A percentile compares a stretch with the other conserved stretches of the same genome.
phyloP scores from a whole-genome alignment of 2,888 invertebrate genomes.

The Eristalinus aeneus region DNA sequence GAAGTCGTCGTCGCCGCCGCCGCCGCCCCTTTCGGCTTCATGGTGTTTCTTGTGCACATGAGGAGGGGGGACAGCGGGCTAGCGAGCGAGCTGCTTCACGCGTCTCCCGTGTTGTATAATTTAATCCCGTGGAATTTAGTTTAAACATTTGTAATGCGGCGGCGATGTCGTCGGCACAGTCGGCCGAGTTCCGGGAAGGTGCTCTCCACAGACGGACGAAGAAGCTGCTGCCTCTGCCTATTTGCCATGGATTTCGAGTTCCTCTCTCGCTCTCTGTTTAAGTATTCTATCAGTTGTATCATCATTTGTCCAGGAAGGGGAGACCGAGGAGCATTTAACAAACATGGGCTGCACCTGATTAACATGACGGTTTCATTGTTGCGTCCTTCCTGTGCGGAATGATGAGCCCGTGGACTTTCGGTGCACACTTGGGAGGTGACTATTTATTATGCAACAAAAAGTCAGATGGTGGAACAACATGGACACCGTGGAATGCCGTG shows the following conservation, averaged over 20 bases:
- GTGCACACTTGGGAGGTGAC: conserved; percentile 51
- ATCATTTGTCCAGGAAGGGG: conserved; percentile 61
- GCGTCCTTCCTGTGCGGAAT: conserved; percentile 4
- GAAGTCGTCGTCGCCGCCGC: neutral
- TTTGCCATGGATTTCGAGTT: conserved; percentile 32
- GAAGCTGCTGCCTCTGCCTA: conserved; percentile 26
- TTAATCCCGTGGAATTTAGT: conserved; percentile 68
- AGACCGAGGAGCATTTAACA: conserved; percentile 56
- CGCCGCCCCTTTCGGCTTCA: neutral
- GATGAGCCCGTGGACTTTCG: conserved; percentile 7
- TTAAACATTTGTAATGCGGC: conserved; percentile 68
- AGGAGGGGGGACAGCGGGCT: neutral
- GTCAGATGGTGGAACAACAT: conserved; percentile 40
- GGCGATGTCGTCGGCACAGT: conserved; percentile 12
- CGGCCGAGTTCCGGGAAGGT: conserved; percentile 60
- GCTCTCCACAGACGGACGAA: conserved; percentile 2
- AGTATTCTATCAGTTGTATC: conserved; percentile 68
- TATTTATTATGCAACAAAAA: conserved; percentile 67
- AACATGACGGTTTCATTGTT: conserved; percentile 69
- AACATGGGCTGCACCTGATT: conserved; percentile 69
- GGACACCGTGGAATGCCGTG: conserved; percentile 44
- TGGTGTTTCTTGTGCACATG: neutral
- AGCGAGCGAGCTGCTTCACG: conserved; percentile 41
- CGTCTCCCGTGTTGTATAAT: conserved; percentile 59
- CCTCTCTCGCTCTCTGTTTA: conserved; percentile 47